These are phyloP conservation scores for Acronicta leporina DNA, from an alignment of 2,888 invertebrate genomes.

Conservation along the genomic window DNA sequence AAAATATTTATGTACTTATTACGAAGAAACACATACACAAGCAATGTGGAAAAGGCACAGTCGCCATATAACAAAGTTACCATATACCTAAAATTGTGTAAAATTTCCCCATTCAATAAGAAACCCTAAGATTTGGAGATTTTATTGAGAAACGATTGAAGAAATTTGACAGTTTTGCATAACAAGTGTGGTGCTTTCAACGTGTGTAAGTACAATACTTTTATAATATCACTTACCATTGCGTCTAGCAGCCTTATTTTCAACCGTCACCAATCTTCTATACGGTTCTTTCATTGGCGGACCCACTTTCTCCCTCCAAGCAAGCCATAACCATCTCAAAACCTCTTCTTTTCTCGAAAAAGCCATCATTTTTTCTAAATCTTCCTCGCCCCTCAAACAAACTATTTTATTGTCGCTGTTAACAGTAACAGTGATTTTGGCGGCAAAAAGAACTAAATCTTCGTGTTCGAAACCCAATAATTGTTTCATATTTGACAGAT, in stretches of 20 bases:
- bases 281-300: constrained; percentile 88
- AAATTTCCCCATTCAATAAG: too few species aligned
- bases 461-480: constrained; percentile 41
- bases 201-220: too few species aligned
- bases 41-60: too few species aligned
- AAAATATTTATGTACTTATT: too few species aligned
- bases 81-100: too few species aligned
- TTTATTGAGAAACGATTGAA: too few species aligned
- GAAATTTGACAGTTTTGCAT: too few species aligned
- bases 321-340: constrained; percentile 90
- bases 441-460: constrained; percentile 49
- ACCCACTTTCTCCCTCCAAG: constrained; percentile 91
- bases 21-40: too few species aligned
- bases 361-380: constrained; percentile 90
- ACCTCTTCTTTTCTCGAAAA: constrained; percentile 80
- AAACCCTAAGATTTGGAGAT: too few species aligned
- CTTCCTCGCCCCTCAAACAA: constrained; percentile 91
- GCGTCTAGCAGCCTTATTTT: constrained; percentile 90
- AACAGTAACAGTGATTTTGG: constrained; percentile 54
- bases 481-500: constrained; percentile 58
- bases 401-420: constrained; percentile 41
- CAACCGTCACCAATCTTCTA: constrained; percentile 84
- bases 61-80: too few species aligned
- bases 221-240: constrained; percentile 90
- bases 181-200: too few species aligned